Evolutionary conservation across 2,113 vertebrate genomes (phyloP).

Genomic region (Protobothrops mucrosquamatus): DNA sequence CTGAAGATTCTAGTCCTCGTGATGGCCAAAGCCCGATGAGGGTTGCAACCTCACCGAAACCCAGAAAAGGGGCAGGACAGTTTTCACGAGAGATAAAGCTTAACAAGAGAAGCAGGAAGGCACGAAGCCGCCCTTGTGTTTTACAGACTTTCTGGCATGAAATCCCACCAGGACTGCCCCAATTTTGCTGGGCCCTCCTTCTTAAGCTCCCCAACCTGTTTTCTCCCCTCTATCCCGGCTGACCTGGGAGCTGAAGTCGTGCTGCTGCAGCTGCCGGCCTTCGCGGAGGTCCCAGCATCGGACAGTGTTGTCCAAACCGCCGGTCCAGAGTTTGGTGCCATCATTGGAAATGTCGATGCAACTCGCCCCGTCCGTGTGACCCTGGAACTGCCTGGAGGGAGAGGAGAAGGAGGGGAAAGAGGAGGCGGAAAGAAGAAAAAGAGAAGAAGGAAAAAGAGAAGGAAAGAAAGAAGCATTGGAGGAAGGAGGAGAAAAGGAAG

Average conservation of each 20-base stretch:
- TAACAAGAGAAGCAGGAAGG: neutral
- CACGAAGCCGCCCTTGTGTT: neutral
- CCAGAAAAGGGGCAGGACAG: neutral
- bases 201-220: no score
- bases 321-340: constrained; percentile 79
- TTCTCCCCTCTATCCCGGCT: neutral
- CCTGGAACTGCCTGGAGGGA: constrained; percentile 74
- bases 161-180: neutral
- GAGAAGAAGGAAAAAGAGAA: neutral
- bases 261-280: constrained; percentile 75
- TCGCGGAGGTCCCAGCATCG: constrained; percentile 77
- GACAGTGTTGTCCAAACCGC: constrained; percentile 77
- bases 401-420: no score
- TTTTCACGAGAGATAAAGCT: neutral
- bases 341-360: constrained; percentile 81
- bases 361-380: constrained; percentile 77
- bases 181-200: neutral
- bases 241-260: constrained; percentile 73
- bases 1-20: no score
- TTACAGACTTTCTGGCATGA: neutral
- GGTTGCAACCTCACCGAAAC: no score
- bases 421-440: neutral
- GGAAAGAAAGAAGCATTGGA: neutral
- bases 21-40: no score
- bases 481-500: no score